Evolutionary conservation across 2,797 vertebrate genomes (phyloP).

Genomic region (Acipenser transmontanus): DNA sequence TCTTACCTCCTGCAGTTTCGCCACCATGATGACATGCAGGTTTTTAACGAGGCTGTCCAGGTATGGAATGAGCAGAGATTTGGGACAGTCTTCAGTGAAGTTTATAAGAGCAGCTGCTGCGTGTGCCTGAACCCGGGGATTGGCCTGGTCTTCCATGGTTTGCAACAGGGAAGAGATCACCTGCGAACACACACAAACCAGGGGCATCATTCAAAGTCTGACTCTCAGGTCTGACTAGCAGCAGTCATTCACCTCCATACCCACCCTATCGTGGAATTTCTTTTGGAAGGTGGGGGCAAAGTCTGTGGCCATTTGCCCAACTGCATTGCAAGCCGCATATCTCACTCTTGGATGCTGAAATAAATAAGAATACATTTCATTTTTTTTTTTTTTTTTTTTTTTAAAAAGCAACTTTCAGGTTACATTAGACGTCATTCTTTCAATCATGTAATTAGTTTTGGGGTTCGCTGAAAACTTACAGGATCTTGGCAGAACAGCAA

Average conservation of each 20-base stretch:
- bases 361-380: neutral
- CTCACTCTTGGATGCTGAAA: conserved; percentile 90
- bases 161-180: conserved; percentile 88
- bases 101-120: conserved; percentile 95
- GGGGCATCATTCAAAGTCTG: too few species aligned
- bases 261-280: conserved; percentile 96
- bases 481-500: conserved; percentile 90
- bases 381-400: too few species aligned
- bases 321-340: conserved; percentile 94
- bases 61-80: conserved; percentile 85
- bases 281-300: conserved; percentile 96
- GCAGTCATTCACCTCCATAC: conserved; percentile 12
- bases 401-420: neutral
- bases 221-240: neutral
- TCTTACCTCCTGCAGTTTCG: conserved; percentile 85
- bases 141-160: conserved; percentile 95
- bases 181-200: conserved; percentile 39
- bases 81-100: conserved; percentile 97
- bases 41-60: conserved; percentile 91
- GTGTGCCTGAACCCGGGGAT: conserved; percentile 93
- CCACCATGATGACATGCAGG: conserved; percentile 91
- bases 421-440: neutral
- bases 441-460: neutral
- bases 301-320: conserved; percentile 98
- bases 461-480: conserved; percentile 59